These are phyloP conservation scores for Augiades crinisus DNA, from an alignment of 2,888 invertebrate species.

Conservation along the genomic window DNA sequence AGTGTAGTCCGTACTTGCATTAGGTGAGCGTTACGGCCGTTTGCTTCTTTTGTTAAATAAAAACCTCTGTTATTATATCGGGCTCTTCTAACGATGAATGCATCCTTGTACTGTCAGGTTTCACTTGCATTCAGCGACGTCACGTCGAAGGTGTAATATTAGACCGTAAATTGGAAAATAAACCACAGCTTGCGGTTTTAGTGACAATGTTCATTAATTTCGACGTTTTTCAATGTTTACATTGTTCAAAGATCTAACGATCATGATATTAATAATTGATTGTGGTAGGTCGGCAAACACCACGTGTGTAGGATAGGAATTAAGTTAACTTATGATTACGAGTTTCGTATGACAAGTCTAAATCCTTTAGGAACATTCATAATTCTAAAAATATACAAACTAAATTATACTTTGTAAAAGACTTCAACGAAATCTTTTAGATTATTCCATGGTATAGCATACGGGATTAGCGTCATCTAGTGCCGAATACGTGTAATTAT, in stretches of 20 bases:
- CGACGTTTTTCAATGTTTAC: not conserved
- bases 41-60: too few species aligned
- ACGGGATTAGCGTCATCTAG: not conserved
- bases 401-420: too few species aligned
- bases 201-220: conserved; percentile 6
- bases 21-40: too few species aligned
- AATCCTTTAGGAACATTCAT: too few species aligned
- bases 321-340: too few species aligned
- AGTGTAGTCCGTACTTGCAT: too few species aligned
- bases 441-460: not conserved
- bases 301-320: too few species aligned
- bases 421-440: conserved; percentile 12
- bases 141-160: conserved; percentile 14
- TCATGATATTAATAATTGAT: not conserved
- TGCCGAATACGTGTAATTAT: not conserved
- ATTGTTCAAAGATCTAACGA: not conserved
- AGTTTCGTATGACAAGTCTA: too few species aligned
- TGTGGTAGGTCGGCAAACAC: too few species aligned
- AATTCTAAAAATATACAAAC: too few species aligned
- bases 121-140: conserved; percentile 6
- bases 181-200: conserved; percentile 15
- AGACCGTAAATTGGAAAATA: conserved; percentile 19
- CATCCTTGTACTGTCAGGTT: conserved; percentile 6
- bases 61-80: too few species aligned
- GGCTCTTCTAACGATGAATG: not conserved